A percentile compares a stretch with the other conserved stretches of the same genome.
Evolutionary conservation across 2,888 invertebrate genomes (phyloP).

Genomic region (Notocelia uddmanniana): DNA sequence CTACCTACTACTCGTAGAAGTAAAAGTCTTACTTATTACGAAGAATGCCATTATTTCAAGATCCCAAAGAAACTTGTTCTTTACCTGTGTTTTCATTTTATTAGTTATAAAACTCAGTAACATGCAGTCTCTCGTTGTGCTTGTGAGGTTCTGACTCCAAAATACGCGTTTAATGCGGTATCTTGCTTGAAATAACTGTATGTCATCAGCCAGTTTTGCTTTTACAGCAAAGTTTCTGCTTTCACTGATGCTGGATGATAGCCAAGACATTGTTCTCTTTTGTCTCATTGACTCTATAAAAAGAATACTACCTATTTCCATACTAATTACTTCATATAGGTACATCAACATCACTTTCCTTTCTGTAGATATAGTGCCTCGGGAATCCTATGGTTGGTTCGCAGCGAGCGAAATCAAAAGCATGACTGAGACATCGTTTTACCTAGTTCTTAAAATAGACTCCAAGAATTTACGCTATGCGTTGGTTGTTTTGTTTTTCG

Average conservation of each 20-base stretch:
- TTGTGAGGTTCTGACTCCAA: constrained; percentile 5
- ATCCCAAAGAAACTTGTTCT: background rate
- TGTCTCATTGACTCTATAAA: background rate
- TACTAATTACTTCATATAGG: background rate
- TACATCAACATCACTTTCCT: no score
- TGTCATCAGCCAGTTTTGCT: background rate
- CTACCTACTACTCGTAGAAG: background rate
- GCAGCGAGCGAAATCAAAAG: background rate
- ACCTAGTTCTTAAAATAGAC: background rate
- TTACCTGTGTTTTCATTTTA: background rate
- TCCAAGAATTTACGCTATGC: background rate
- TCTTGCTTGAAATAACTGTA: constrained; percentile 2
- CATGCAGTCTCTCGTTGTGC: constrained; percentile 14
- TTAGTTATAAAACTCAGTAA: background rate
- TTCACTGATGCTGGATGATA: background rate
- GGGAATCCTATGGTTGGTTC: background rate
- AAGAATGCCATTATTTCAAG: constrained; percentile 11
- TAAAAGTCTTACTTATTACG: background rate
- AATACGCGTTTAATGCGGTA: background rate
- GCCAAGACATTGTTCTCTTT: background rate
- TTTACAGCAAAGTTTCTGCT: background rate
- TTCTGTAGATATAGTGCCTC: no score
- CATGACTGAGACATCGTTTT: background rate
- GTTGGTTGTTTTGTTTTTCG: background rate
- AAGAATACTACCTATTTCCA: background rate